phyloP scores from a whole-genome alignment of 2,888 invertebrate species.

The Lamellibrachia columna region DNA sequence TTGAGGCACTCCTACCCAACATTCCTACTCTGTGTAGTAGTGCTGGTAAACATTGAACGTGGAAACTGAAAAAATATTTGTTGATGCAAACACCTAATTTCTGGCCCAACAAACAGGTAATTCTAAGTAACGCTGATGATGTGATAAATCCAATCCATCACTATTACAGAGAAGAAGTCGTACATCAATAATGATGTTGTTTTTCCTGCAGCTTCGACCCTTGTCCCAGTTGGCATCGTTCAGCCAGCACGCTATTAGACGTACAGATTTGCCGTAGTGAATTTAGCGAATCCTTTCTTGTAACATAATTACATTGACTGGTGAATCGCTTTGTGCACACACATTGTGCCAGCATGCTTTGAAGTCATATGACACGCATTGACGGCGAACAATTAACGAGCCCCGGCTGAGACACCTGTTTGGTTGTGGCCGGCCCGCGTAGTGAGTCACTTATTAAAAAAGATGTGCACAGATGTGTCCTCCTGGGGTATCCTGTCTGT shows the following conservation, averaged over 20 bases:
- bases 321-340: not conserved
- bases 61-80: too few relatives aligned
- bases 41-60: too few relatives aligned
- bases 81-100: too few relatives aligned
- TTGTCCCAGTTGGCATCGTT: not conserved
- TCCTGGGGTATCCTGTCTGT: not conserved
- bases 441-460: slow-evolving; percentile 16
- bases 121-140: slow-evolving; percentile 11
- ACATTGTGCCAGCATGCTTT: not conserved
- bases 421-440: not conserved
- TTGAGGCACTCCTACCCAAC: too few relatives aligned
- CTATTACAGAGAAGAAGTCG: not conserved
- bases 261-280: not conserved
- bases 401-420: not conserved
- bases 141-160: not conserved
- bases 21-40: too few relatives aligned
- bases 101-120: not conserved
- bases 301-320: slow-evolving; percentile 10
- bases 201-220: not conserved
- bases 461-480: slow-evolving; percentile 12
- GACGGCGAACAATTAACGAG: not conserved
- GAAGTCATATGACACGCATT: not conserved
- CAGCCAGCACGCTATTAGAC: not conserved
- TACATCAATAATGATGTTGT: not conserved
- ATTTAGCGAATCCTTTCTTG: not conserved